Percentiles rank a stretch among this genome's conserved stretches.
phyloP scores from a whole-genome alignment of 1,140 invertebrate species.

The Elysia chlorotica region DNA sequence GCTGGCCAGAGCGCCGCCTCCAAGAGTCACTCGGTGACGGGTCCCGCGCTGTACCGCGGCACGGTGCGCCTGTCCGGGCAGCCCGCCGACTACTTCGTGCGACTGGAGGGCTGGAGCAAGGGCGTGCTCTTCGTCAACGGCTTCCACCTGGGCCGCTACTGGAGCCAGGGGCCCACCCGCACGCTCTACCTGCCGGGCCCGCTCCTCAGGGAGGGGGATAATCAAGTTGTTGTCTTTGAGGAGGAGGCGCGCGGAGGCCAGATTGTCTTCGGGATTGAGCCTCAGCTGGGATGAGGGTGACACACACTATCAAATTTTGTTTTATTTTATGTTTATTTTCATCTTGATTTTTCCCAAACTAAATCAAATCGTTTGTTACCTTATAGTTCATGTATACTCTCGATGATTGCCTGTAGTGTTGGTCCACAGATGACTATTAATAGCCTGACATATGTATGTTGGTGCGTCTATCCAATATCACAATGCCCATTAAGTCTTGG shows the following conservation, averaged over 20 bases:
- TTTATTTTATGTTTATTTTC: no score
- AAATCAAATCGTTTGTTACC: no score
- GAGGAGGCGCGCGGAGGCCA: not conserved
- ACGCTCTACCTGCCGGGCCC: slow-evolving; percentile 69
- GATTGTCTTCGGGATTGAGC: not conserved
- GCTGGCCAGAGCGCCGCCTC: no score
- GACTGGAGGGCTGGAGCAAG: slow-evolving; percentile 54
- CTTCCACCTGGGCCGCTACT: slow-evolving; percentile 71
- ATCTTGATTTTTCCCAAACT: no score
- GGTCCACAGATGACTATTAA: no score
- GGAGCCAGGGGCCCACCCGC: slow-evolving; percentile 67
- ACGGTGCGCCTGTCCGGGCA: not conserved
- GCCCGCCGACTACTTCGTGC: not conserved
- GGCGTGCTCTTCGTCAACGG: slow-evolving; percentile 73
- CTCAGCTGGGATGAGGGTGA: not conserved
- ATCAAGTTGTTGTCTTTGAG: not conserved
- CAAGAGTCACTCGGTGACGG: not conserved
- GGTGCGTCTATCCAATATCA: no score
- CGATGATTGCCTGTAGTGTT: no score
- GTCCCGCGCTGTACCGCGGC: not conserved
- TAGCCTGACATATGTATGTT: no score
- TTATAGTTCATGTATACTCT: no score
- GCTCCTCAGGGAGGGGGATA: not conserved
- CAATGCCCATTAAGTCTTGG: no score
- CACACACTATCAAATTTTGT: no score